These are phyloP conservation scores for Leptinotarsa tumamoca DNA, from an alignment of 2,888 invertebrate genomes.

Conservation along the genomic window DNA sequence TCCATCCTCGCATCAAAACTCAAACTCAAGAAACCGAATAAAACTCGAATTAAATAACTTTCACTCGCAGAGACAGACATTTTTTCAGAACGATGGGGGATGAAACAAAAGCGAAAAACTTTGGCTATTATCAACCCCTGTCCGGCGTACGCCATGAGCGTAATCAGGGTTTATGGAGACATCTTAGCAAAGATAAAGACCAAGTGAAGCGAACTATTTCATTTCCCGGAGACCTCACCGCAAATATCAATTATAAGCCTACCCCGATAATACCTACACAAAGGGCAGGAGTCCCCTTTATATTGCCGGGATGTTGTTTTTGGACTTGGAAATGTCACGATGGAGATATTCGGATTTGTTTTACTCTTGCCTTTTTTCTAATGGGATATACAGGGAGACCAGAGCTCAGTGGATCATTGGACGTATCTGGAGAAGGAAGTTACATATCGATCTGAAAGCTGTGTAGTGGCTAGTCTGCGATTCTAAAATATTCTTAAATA, in stretches of 20 bases:
- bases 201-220: conserved; percentile 64
- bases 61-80: conserved; percentile 41
- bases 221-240: conserved; percentile 61
- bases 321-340: conserved; percentile 12
- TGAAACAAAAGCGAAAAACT: conserved; percentile 52
- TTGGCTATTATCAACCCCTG: conserved; percentile 55
- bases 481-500: too few relatives aligned
- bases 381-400: too few relatives aligned
- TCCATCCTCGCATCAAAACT: not conserved
- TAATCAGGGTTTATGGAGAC: conserved; percentile 67
- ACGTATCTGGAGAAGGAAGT: too few relatives aligned
- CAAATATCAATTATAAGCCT: conserved; percentile 65
- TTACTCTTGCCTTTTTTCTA: not conserved
- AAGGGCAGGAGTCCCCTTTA: conserved; percentile 51
- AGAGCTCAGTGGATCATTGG: too few relatives aligned
- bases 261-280: conserved; percentile 54
- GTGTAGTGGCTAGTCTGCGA: too few relatives aligned
- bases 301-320: conserved; percentile 42
- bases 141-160: conserved; percentile 48
- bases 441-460: too few relatives aligned
- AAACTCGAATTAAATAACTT: conserved; percentile 42
- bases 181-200: conserved; percentile 64
- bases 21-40: conserved; percentile 24
- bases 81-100: conserved; percentile 44
- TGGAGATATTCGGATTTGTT: not conserved